phyloP scores from a whole-genome alignment of 1,140 invertebrate species.

The Potamilus streckersoni region DNA sequence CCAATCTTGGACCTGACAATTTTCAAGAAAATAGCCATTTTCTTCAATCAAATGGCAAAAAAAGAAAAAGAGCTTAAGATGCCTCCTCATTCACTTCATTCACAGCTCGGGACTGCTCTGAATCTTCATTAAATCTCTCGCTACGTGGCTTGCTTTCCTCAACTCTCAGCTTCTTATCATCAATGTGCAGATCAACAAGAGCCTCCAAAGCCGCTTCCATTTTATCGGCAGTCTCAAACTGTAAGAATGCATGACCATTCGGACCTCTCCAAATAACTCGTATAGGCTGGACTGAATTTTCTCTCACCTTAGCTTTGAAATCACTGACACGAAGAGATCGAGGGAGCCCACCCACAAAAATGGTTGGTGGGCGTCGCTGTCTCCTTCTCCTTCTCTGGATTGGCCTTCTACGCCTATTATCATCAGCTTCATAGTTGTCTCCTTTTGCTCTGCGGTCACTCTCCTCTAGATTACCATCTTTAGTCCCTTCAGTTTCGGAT shows the following conservation, averaged over 20 bases:
- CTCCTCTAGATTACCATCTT: constrained; percentile 12
- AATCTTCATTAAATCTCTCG: no score
- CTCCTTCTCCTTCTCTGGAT: constrained; percentile 17
- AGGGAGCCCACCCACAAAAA: constrained; percentile 58
- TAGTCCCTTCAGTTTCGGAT: background rate
- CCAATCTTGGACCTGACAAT: no score
- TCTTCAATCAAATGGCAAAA: no score
- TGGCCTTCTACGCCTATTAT: constrained; percentile 11
- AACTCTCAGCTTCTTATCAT: constrained; percentile 51
- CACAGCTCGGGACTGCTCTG: no score
- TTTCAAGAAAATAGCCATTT: no score
- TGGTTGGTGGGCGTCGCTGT: constrained; percentile 27
- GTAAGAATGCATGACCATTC: constrained; percentile 56
- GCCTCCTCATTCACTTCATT: no score
- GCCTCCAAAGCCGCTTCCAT: constrained; percentile 48
- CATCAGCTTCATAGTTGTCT: constrained; percentile 27
- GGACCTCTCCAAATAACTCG: constrained; percentile 57
- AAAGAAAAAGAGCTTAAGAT: no score
- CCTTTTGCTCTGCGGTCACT: constrained; percentile 19
- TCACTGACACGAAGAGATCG: constrained; percentile 53
- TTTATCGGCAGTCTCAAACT: constrained; percentile 48
- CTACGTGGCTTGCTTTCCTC: constrained; percentile 38
- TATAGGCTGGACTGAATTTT: constrained; percentile 54
- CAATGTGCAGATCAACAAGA: constrained; percentile 46
- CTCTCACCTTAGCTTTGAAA: constrained; percentile 53